Percentiles rank a stretch among this genome's conserved stretches.
These are phyloP conservation scores for Lates calcarifer DNA, from an alignment of 2,113 vertebrate species.

Conservation along the genomic window DNA sequence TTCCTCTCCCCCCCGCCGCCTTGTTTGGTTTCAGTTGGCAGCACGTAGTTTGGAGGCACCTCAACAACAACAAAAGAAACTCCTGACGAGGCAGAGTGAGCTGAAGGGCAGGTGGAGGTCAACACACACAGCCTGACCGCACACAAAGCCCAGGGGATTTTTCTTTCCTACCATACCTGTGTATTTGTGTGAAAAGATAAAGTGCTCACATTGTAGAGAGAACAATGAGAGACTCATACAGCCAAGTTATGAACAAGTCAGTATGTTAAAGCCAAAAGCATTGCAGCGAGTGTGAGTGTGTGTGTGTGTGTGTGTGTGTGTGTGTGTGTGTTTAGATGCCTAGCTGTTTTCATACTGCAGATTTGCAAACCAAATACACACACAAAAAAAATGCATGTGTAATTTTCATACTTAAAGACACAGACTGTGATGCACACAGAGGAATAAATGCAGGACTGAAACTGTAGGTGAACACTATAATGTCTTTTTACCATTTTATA, in stretches of 20 bases:
- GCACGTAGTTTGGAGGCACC: constrained; percentile 22
- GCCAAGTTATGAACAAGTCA: constrained; percentile 17
- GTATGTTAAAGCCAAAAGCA: constrained; percentile 2
- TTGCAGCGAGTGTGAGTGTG: not conserved
- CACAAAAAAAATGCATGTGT: not conserved
- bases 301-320: constrained; percentile 1
- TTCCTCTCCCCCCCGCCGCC: not conserved
- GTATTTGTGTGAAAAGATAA: constrained; percentile 44
- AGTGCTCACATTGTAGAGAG: constrained; percentile 34
- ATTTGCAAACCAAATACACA: constrained; percentile 2
- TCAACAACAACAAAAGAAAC: constrained; percentile 39
- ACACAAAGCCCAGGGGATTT: not conserved
- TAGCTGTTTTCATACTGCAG: not conserved
- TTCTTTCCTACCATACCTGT: not conserved
- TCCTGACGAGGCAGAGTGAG: constrained; percentile 28
- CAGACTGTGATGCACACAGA: not conserved
- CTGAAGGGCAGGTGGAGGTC: constrained; percentile 53
- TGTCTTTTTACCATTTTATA: not conserved
- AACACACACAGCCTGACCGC: not conserved
- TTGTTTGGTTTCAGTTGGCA: constrained; percentile 30
- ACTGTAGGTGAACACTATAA: not conserved
- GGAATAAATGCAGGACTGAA: not conserved
- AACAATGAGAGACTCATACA: constrained; percentile 41
- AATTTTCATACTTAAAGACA: not conserved
- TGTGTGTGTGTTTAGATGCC: constrained; percentile 4